phyloP scores from a whole-genome alignment of 2,888 invertebrate genomes.

The Chouioia cunea region DNA sequence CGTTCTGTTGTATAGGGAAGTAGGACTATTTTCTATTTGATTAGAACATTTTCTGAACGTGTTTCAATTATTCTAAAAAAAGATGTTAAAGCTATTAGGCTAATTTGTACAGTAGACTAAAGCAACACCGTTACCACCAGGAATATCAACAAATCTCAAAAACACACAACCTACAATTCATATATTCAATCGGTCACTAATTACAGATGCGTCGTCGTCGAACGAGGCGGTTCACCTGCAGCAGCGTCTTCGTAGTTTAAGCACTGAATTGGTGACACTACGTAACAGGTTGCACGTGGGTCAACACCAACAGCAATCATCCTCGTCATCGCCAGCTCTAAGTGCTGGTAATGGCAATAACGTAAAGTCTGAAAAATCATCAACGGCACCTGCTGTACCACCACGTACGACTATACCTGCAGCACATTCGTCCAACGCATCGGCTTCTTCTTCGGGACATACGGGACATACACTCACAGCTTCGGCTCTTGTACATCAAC shows the following conservation, averaged over 20 bases:
- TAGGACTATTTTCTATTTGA: too few species aligned
- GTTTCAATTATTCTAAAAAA: too few species aligned
- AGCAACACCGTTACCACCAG: too few species aligned
- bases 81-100: too few species aligned
- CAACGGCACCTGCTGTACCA: slow-evolving; percentile 65
- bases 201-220: slow-evolving; percentile 95
- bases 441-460: slow-evolving; percentile 27
- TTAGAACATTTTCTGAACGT: slow-evolving; percentile 16
- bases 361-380: slow-evolving; percentile 48
- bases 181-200: too few species aligned
- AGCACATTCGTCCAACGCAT: slow-evolving; percentile 52
- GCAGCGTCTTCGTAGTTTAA: slow-evolving; percentile 89
- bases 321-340: slow-evolving; percentile 1
- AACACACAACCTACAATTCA: too few species aligned
- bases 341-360: slow-evolving; percentile 47
- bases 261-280: slow-evolving; percentile 91
- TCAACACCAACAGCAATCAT: slow-evolving; percentile 52
- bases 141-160: too few species aligned
- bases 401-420: slow-evolving; percentile 53
- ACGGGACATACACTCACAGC: slow-evolving; percentile 61
- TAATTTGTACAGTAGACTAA: too few species aligned
- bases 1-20: too few species aligned
- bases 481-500: slow-evolving; percentile 65
- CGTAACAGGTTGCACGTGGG: slow-evolving; percentile 87
- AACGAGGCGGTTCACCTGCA: slow-evolving; percentile 95